phyloP scores from a whole-genome alignment of 2,888 invertebrate species.

The Heliothis peltigera region DNA sequence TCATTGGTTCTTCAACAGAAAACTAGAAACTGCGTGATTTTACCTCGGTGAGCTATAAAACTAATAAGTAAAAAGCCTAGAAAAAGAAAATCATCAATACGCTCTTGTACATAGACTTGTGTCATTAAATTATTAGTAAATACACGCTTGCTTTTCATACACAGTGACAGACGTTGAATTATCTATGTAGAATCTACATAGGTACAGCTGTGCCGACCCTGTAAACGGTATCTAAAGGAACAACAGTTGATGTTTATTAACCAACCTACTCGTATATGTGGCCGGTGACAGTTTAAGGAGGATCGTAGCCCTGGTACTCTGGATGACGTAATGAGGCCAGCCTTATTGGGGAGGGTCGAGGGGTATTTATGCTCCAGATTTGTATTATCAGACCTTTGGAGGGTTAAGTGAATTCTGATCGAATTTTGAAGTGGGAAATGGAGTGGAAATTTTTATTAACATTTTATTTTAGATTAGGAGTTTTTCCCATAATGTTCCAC shows the following conservation, averaged over 20 bases:
- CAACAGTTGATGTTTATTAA: conserved; percentile 38
- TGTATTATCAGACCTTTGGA: conserved; percentile 16
- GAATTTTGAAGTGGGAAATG: conserved; percentile 11
- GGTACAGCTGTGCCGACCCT: conserved; percentile 24
- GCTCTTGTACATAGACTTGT: no score
- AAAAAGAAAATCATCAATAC: no score
- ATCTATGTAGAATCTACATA: no score
- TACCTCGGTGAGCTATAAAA: no score
- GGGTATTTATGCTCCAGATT: conserved; percentile 20
- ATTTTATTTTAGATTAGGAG: background rate
- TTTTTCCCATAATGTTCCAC: background rate
- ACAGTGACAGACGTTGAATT: no score
- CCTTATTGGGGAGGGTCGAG: conserved; percentile 46
- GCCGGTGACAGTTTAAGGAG: conserved; percentile 18
- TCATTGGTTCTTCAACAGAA: no score
- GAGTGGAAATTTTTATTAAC: background rate
- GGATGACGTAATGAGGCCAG: conserved; percentile 34
- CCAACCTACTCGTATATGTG: conserved; percentile 30
- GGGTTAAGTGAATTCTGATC: conserved; percentile 43
- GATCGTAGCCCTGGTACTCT: conserved; percentile 34
- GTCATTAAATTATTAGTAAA: no score
- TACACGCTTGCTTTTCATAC: no score
- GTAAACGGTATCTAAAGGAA: conserved; percentile 5
- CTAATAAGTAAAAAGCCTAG: no score
- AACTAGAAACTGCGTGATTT: no score